These are phyloP conservation scores for Galeopterus variegatus DNA, from an alignment of 2,113 vertebrate species.

Conservation along the genomic window DNA sequence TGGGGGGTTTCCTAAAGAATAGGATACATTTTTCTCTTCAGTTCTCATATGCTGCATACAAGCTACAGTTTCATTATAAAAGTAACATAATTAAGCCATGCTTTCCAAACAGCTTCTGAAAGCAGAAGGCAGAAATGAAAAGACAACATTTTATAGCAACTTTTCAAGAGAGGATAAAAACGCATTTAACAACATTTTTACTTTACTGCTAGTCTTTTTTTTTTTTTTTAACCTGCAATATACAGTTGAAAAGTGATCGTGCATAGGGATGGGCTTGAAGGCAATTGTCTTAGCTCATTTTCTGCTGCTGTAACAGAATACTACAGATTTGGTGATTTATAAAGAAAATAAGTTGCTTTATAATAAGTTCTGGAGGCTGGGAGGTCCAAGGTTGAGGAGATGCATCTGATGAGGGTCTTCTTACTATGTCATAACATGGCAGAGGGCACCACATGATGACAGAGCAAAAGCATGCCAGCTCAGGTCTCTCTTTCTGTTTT, in stretches of 20 bases:
- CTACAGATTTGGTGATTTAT: too few relatives aligned
- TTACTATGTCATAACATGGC: too few relatives aligned
- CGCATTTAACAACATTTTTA: neutral
- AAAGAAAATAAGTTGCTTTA: too few relatives aligned
- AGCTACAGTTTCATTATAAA: neutral
- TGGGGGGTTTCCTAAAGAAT: neutral
- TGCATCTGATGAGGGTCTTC: too few relatives aligned
- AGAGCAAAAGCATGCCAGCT: too few relatives aligned
- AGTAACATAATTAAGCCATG: neutral
- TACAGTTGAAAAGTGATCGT: neutral
- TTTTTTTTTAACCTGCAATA: neutral
- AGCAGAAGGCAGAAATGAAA: slow-evolving; percentile 4
- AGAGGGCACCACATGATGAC: too few relatives aligned
- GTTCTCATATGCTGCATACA: neutral
- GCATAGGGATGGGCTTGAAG: neutral
- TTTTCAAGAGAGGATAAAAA: neutral
- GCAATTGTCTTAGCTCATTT: too few relatives aligned
- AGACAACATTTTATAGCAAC: neutral
- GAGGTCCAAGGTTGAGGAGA: too few relatives aligned
- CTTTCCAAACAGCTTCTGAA: neutral
- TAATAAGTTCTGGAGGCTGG: too few relatives aligned
- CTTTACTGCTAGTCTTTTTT: neutral
- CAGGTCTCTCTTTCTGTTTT: too few relatives aligned
- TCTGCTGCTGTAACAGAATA: too few relatives aligned
- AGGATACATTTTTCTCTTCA: neutral